Evolutionary conservation across 1,140 invertebrate species (phyloP), one percentile per base, ranked within the genome.

Genomic region (Drosophila nigrodunni): DNA sequence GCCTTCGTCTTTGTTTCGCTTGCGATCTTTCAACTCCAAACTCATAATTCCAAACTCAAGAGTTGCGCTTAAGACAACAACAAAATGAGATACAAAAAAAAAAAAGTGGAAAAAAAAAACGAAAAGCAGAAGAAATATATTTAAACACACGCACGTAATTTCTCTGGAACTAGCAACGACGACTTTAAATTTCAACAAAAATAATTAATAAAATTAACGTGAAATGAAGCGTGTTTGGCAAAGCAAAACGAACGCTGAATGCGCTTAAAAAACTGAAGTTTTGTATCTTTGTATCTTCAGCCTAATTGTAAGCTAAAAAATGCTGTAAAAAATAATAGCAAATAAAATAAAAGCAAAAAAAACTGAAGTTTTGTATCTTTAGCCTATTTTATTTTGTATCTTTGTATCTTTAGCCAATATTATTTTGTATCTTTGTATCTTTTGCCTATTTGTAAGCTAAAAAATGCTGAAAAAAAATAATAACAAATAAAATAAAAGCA

Each of bases 131-230:
- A 66, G 57, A 81, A 81, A 49, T 60, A 74, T 79, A 65, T 77
- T 66, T 75, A 78, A 88, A 81, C 64, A 81, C 80, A 88, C 80
- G 85, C 85, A 89, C 80, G 75, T 75, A 81, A 76, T 88, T 89
- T 88, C 85, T 58, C 55, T 58, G 80, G 78, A 88, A 88, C 68
- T 73, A 89, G 75, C 65, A 74, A 59, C 74, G 66, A 67, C 35
- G 39, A 57, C 37, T 39, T 30, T 41, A 71, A 79, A 82, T 70
- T 86, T 86, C 78, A 76, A 87, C 82, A 82, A 87, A 87, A 87
- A 87, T 76, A 86, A 87, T 82, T 73, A 76, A 73, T 21, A 68
- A 78, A 76, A 78, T 71, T 71, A 61, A 67, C 55, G 11, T 61
- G 54, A 66, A 60, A 34, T 54, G 47, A 52, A 39, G 47, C 49